A percentile compares a stretch with the other conserved stretches of the same genome.
Evolutionary conservation across 2,113 vertebrate genomes (phyloP).

Genomic region (Ibidorhyncha struthersii): DNA sequence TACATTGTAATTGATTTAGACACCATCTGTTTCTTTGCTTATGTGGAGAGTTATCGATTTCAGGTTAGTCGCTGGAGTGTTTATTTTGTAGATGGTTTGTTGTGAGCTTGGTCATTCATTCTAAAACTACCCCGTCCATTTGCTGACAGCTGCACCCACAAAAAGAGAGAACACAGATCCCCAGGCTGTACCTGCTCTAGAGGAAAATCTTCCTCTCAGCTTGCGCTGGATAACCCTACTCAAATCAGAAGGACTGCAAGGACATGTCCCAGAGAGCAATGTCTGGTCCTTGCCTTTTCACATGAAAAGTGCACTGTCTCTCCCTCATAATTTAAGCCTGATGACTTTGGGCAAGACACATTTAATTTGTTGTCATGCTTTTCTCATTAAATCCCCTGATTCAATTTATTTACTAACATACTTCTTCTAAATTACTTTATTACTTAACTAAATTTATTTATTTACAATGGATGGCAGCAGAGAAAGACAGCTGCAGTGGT

Average conservation of each 20-base stretch:
- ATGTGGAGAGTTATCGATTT: not conserved
- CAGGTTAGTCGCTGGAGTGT: not conserved
- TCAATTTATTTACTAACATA: slow-evolving; percentile 35
- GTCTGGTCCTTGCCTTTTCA: not conserved
- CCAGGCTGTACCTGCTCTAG: not conserved
- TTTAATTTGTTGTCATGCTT: slow-evolving; percentile 8
- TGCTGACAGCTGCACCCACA: not conserved
- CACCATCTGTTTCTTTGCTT: not conserved
- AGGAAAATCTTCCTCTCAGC: not conserved
- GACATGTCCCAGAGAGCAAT: not conserved
- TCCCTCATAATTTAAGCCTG: not conserved
- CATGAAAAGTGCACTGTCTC: not conserved
- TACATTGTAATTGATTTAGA: not conserved
- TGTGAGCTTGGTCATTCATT: not conserved
- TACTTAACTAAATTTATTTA: not conserved
- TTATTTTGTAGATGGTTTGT: not conserved
- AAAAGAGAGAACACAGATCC: not conserved
- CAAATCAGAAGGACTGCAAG: not conserved
- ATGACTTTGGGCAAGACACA: not conserved
- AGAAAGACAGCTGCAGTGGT: not conserved
- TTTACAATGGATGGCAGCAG: not conserved
- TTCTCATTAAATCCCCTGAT: slow-evolving; percentile 1
- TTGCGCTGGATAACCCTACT: rapidly evolving
- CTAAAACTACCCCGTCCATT: rapidly evolving
- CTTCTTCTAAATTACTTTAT: slow-evolving; percentile 40